Percentiles rank a stretch among this genome's conserved stretches.
phyloP scores from a whole-genome alignment of 2,888 invertebrate species.

The Hydrotaea diabolus region DNA sequence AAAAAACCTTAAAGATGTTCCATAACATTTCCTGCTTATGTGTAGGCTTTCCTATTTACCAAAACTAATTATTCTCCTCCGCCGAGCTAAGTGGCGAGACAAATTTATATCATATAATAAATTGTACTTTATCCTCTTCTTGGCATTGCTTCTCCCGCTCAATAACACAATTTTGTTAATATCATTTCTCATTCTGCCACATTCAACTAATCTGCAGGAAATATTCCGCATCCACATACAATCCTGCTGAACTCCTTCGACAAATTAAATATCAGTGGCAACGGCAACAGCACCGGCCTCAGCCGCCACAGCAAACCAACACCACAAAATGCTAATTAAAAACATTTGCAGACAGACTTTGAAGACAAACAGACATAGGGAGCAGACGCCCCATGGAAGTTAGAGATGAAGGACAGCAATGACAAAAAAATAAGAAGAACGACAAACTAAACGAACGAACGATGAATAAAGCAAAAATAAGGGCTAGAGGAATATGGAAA shows the following conservation, averaged over 20 bases:
- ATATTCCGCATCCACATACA: neutral
- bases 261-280: slow-evolving; percentile 7
- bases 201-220: slow-evolving; percentile 26
- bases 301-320: slow-evolving; percentile 18
- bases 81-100: neutral
- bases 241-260: neutral
- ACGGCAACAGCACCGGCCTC: neutral
- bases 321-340: slow-evolving; percentile 58
- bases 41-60: neutral
- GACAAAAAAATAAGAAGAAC: neutral
- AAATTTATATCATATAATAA: slow-evolving; percentile 14
- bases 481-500: neutral
- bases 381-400: too few relatives aligned
- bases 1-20: neutral
- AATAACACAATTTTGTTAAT: slow-evolving; percentile 27
- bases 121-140: neutral
- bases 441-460: neutral
- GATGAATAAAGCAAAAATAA: neutral
- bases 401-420: neutral
- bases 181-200: slow-evolving; percentile 4
- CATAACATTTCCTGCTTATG: neutral
- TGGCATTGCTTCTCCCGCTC: slow-evolving; percentile 6
- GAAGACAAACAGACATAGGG: too few relatives aligned
- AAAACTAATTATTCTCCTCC: neutral
- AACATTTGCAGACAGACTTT: slow-evolving; percentile 52